Evolutionary conservation across 2,113 vertebrate species (phyloP).

Genomic region (Empidonax alnorum): DNA sequence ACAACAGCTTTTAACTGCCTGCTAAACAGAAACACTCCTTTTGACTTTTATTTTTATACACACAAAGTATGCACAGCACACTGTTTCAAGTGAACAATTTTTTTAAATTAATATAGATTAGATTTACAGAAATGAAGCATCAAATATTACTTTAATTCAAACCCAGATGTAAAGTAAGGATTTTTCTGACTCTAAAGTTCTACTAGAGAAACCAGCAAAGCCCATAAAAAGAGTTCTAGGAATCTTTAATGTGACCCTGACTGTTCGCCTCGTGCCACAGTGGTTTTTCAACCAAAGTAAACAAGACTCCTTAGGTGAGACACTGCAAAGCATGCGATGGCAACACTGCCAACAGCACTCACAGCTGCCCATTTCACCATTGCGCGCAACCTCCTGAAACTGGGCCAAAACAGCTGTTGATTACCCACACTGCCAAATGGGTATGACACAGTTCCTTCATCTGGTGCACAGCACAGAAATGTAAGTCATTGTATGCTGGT

Average conservation of each 20-base stretch:
- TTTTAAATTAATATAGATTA: not conserved
- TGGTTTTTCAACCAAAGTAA: not conserved
- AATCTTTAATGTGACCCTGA: not conserved
- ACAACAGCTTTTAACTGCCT: not conserved
- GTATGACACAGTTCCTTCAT: not conserved
- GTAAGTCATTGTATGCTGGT: not conserved
- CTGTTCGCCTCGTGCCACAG: not conserved
- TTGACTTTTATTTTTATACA: not conserved
- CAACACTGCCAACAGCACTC: not conserved
- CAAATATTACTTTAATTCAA: not conserved
- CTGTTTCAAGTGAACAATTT: not conserved
- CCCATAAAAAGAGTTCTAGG: not conserved
- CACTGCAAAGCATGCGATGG: not conserved
- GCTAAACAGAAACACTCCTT: not conserved
- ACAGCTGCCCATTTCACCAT: not conserved
- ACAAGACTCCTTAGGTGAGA: not conserved
- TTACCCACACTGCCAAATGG: not conserved
- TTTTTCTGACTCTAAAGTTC: not conserved
- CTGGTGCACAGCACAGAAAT: not conserved
- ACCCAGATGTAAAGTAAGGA: not conserved
- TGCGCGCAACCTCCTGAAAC: not conserved
- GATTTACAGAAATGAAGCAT: not conserved
- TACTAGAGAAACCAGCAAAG: not conserved
- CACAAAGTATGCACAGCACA: not conserved
- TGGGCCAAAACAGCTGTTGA: not conserved